phyloP scores from a whole-genome alignment of 2,888 invertebrate genomes.

The Tipula helvola region DNA sequence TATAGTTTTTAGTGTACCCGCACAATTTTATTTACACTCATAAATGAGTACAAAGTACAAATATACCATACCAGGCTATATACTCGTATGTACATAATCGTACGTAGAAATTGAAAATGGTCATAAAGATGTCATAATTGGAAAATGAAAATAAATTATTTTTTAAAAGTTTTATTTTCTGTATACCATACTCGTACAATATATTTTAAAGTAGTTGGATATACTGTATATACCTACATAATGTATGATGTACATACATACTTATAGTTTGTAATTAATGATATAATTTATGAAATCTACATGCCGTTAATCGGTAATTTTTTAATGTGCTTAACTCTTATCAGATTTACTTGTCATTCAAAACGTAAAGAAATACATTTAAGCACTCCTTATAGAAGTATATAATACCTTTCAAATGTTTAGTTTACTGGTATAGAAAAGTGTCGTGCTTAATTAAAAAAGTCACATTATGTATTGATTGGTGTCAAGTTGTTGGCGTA shows the following conservation, averaged over 20 bases:
- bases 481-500: too few relatives aligned
- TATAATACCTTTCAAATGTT: too few relatives aligned
- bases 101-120: neutral
- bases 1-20: too few relatives aligned
- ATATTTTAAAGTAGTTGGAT: neutral
- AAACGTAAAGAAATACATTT: neutral
- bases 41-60: too few relatives aligned
- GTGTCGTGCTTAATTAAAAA: neutral
- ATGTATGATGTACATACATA: neutral
- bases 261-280: neutral
- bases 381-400: too few relatives aligned
- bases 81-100: neutral
- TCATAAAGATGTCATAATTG: neutral
- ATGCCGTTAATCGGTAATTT: neutral
- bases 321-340: neutral
- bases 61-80: neutral
- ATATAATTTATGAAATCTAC: neutral
- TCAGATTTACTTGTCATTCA: neutral
- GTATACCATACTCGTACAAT: neutral
- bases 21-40: too few relatives aligned
- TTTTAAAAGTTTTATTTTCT: neutral
- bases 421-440: neutral
- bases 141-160: neutral
- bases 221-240: neutral
- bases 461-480: too few relatives aligned